These are phyloP conservation scores for Odontesthes bonariensis DNA, from an alignment of 2,113 vertebrate species.

Conservation along the genomic window DNA sequence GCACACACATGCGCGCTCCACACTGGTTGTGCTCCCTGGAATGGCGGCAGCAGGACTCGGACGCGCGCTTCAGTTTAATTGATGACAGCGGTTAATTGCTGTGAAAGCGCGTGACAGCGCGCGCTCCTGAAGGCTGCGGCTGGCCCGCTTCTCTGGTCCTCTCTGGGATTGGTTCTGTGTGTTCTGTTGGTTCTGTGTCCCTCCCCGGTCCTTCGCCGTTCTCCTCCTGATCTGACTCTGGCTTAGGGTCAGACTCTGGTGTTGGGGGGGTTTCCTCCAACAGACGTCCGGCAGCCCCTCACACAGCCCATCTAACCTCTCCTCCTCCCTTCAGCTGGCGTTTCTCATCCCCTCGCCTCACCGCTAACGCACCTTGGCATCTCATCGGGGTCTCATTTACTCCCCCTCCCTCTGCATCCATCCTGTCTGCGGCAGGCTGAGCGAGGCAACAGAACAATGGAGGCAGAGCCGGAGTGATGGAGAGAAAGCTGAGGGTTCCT, in stretches of 20 bases:
- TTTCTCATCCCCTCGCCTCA: slow-evolving; percentile 76
- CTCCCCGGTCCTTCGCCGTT: not conserved
- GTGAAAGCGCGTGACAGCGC: slow-evolving; percentile 72
- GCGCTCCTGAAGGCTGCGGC: slow-evolving; percentile 60
- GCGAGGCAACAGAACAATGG: slow-evolving; percentile 53
- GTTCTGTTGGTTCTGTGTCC: no score
- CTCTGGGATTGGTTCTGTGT: not conserved
- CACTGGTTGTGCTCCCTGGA: slow-evolving; percentile 49
- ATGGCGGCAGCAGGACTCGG: slow-evolving; percentile 61
- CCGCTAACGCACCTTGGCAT: slow-evolving; percentile 83
- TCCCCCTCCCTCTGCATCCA: slow-evolving; percentile 47
- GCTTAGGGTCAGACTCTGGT: no score
- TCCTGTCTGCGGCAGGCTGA: slow-evolving; percentile 50
- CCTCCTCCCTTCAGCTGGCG: slow-evolving; percentile 57
- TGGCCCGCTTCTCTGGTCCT: no score
- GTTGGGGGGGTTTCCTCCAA: no score
- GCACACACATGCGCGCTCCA: no score
- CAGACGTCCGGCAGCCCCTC: not conserved
- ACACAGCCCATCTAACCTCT: slow-evolving; percentile 54
- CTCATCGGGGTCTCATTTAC: slow-evolving; percentile 84
- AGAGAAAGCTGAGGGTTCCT: slow-evolving; percentile 34
- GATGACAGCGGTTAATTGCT: slow-evolving; percentile 68
- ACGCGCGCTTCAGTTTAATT: slow-evolving; percentile 69
- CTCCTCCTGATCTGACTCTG: slow-evolving; percentile 55
- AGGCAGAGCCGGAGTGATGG: slow-evolving; percentile 35